Conservation (phyloP, 2,113 vertebrate species). For the Cariama cristata region DNA sequence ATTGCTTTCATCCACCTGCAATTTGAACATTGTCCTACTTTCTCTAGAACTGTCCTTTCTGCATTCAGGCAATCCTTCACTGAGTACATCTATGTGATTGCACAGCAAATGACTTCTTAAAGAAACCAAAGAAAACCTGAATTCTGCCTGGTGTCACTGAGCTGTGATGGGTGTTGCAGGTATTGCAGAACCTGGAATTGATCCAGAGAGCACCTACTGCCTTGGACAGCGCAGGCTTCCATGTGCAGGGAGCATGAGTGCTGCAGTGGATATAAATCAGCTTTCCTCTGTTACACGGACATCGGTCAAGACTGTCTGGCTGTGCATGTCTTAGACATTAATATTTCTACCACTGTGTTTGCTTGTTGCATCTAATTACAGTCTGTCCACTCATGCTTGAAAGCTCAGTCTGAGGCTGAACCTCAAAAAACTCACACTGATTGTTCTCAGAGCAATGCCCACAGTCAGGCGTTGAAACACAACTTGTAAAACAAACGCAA, state of each 20-base stretch:
- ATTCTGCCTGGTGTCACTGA: background rate
- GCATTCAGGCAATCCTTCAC: background rate
- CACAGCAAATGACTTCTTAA: background rate
- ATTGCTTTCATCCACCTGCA: background rate
- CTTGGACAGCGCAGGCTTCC: background rate
- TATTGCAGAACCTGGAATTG: background rate
- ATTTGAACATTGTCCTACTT: background rate
- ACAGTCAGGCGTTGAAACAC: background rate
- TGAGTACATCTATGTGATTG: background rate
- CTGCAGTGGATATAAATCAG: background rate
- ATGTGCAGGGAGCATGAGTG: background rate
- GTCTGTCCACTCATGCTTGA: background rate
- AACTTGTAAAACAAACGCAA: background rate
- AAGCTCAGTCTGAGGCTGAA: background rate
- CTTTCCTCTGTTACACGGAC: background rate
- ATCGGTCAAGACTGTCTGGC: background rate
- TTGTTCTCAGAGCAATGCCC: background rate
- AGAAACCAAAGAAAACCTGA: background rate
- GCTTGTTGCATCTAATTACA: background rate
- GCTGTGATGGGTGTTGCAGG: background rate
- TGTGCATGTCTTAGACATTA: background rate
- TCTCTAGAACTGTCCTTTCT: background rate
- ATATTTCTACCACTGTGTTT: background rate
- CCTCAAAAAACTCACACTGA: background rate
- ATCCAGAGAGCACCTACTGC: background rate